phyloP scores from a whole-genome alignment of 2,797 vertebrate species.

The Epinephelus coioides region DNA sequence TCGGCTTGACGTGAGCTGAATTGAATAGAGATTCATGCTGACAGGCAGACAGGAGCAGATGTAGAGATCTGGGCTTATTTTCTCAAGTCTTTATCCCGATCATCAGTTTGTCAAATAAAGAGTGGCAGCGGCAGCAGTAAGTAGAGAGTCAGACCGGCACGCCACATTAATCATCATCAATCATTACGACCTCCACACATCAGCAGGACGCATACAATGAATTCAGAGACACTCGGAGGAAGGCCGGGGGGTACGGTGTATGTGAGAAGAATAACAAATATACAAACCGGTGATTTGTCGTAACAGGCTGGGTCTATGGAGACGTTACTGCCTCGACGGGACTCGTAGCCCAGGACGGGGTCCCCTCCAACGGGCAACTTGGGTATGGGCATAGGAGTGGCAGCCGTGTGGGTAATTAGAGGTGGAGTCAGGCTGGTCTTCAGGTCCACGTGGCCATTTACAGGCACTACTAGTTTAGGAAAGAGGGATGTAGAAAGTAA shows the following conservation, averaged over 20 bases:
- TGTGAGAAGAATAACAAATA: constrained; percentile 3
- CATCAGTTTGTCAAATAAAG: constrained; percentile 49
- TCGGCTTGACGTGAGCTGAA: constrained; percentile 12
- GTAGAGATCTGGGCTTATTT: constrained; percentile 29
- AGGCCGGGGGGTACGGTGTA: neutral
- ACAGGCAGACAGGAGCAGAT: constrained; percentile 44
- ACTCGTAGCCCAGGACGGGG: constrained; percentile 80
- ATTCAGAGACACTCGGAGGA: constrained; percentile 12
- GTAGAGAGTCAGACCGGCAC: constrained; percentile 8
- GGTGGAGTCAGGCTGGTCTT: constrained; percentile 94
- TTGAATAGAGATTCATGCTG: constrained; percentile 28
- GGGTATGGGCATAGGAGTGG: constrained; percentile 96
- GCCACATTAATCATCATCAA: constrained; percentile 58
- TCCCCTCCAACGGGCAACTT: constrained; percentile 91
- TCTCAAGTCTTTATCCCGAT: constrained; percentile 37
- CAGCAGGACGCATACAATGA: constrained; percentile 26
- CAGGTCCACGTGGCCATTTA: constrained; percentile 93
- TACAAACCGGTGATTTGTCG: constrained; percentile 93
- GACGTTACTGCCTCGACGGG: constrained; percentile 89
- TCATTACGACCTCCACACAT: constrained; percentile 46
- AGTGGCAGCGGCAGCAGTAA: constrained; percentile 40
- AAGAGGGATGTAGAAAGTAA: neutral
- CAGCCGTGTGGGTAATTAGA: constrained; percentile 97
- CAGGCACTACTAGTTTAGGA: constrained; percentile 87
- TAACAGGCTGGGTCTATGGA: constrained; percentile 88